A percentile compares a stretch with the other conserved stretches of the same genome.
Evolutionary conservation across 2,113 vertebrate species (phyloP).

Genomic region (Erythrolamprus reginae): DNA sequence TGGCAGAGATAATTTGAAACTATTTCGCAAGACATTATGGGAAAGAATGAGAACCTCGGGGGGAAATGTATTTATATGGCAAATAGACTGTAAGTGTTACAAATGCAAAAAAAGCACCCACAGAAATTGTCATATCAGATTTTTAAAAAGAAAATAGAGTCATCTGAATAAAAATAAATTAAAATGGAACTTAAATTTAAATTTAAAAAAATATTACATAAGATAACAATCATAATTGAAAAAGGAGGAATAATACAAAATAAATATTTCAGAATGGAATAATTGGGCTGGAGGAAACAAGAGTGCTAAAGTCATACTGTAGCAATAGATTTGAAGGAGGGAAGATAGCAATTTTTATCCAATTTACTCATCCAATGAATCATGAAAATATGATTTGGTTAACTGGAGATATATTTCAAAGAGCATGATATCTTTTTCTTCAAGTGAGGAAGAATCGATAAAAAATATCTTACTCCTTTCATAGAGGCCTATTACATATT

Average conservation of each 20-base stretch:
- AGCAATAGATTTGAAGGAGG: not conserved
- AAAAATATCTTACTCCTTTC: no score
- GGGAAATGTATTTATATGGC: not conserved
- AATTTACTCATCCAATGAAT: not conserved
- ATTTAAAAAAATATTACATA: not conserved
- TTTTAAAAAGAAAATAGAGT: not conserved
- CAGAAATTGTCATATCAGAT: not conserved
- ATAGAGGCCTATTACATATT: no score
- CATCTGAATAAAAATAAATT: not conserved
- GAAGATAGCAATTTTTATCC: not conserved
- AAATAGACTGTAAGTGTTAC: not conserved
- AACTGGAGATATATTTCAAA: not conserved
- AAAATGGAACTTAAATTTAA: not conserved
- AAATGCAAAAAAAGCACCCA: not conserved
- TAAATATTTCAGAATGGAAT: not conserved
- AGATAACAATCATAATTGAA: not conserved
- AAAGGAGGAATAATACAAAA: not conserved
- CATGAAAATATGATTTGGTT: not conserved
- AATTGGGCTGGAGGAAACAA: not conserved
- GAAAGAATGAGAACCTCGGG: not conserved
- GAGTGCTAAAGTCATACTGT: not conserved
- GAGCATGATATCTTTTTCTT: not conserved
- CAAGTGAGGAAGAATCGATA: not conserved
- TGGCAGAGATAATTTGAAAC: not conserved
- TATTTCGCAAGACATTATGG: not conserved